Evolutionary conservation across 2,888 invertebrate species (phyloP).

Genomic region (Cosmopolites sordidus): DNA sequence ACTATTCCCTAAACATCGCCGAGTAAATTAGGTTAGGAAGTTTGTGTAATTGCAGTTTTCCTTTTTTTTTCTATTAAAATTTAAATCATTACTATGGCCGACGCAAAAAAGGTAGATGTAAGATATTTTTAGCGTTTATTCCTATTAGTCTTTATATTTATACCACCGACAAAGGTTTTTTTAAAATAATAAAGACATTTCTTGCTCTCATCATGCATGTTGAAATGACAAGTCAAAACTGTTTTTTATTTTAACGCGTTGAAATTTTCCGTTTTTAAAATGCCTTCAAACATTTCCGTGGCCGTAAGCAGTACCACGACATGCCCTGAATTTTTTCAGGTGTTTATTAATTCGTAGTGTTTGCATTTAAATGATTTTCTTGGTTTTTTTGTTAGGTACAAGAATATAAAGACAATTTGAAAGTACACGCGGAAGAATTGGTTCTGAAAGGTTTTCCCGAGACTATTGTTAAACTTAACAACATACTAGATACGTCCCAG

Average conservation of each 20-base stretch:
- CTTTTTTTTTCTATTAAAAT: conserved; percentile 3
- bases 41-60: conserved; percentile 1
- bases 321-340: conserved; percentile 17
- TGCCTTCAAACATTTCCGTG: background rate
- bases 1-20: background rate
- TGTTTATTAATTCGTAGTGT: background rate
- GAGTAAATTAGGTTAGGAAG: conserved; percentile 9
- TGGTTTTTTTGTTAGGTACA: conserved; percentile 62
- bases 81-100: conserved; percentile 11
- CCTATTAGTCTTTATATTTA: too few relatives aligned
- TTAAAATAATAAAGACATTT: too few relatives aligned
- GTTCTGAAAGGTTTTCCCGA: conserved; percentile 88
- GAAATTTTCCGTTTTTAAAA: conserved; percentile 6
- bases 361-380: background rate
- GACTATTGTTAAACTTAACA: conserved; percentile 87
- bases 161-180: too few relatives aligned
- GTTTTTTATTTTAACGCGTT: background rate
- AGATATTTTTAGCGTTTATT: too few relatives aligned
- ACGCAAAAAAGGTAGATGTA: conserved; percentile 19
- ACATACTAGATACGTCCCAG: conserved; percentile 75
- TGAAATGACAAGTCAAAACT: conserved; percentile 12
- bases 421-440: conserved; percentile 82
- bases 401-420: conserved; percentile 85
- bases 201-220: conserved; percentile 4
- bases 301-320: conserved; percentile 4